These are phyloP conservation scores for Onchidella celtica DNA, from an alignment of 2,888 invertebrate species.

Conservation along the genomic window DNA sequence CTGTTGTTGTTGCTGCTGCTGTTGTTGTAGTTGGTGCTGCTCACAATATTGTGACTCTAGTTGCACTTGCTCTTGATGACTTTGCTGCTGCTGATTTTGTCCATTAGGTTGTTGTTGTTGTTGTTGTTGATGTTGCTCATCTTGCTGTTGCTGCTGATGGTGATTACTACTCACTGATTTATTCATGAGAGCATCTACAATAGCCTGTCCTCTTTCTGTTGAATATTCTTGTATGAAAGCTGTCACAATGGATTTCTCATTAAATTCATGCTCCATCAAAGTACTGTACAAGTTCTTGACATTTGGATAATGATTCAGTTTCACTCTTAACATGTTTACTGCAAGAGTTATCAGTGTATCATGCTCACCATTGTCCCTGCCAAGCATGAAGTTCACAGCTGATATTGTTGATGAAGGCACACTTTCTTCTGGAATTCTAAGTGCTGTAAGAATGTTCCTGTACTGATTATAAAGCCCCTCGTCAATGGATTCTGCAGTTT, in stretches of 20 bases:
- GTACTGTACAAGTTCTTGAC: background rate
- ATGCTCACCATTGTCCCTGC: background rate
- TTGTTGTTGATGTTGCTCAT: background rate
- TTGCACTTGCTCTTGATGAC: background rate
- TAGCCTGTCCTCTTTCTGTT: background rate
- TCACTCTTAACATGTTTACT: background rate
- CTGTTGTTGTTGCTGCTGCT: no score
- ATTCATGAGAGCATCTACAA: background rate
- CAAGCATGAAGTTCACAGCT: conserved; percentile 15
- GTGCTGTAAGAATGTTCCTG: background rate
- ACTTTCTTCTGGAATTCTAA: background rate
- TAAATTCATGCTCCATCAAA: background rate
- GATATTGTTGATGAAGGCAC: background rate
- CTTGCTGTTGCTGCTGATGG: background rate
- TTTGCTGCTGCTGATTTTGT: background rate
- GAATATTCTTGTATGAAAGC: background rate
- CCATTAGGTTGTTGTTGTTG: background rate
- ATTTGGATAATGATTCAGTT: conserved; percentile 8
- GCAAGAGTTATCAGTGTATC: background rate
- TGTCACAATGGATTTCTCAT: conserved; percentile 26
- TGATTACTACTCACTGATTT: no score
- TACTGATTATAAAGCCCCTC: background rate
- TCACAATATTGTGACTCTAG: no score
- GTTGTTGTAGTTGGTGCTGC: no score
- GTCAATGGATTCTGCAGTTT: background rate